Evolutionary conservation across 2,888 invertebrate species (phyloP), one percentile per base, ranked within the genome.

Genomic region (Tribolium freemani): DNA sequence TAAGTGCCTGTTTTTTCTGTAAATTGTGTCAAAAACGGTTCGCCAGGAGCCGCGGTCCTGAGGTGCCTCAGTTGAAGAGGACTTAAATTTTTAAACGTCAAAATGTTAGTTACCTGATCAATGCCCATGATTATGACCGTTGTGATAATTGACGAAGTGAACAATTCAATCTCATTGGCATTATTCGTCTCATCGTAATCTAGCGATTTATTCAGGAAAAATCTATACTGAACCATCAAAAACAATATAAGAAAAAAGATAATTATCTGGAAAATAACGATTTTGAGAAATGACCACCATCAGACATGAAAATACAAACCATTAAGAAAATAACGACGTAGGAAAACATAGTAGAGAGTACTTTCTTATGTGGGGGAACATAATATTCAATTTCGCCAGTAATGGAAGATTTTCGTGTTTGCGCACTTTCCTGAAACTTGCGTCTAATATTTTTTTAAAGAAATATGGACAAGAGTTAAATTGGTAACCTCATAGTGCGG

Each of bases 341-440:
- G 21, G 50, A 10, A n/a, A 63, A 63, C 8, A 63, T 5, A 13
- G 48, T 6, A 6, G 30, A 31, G 3, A 50, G 2, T 2, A 50
- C 13, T 30, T 31, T 30, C 16, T 51, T 63, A 13, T 11, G 5
- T 13, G 31, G 30, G 0, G 63, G 63, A 31, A 63, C 9, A n/a
- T 51, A 63, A 10, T 50, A 63, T 20, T 63, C 63, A 1, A 50
- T 16, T 30, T 63, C 50, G 9, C 63, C 63, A 16, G 63, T 63
- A 20, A 63, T 63, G 1, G 63, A 63, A 0, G 63, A 63, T 13
- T 31, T 50, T 11, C 63, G 50, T 0, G 16, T 31, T 5, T 50
- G 38, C 0, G 63, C 63, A 26, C 11, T 63, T 13, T 30, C 16
- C 50, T 63, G 50, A 31, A 63, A 63, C n/a, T 63, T 38, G 5